Evolutionary conservation across 2,113 vertebrate species (phyloP), one percentile per base, ranked within the genome.

Genomic region (Catharus bicknelli): DNA sequence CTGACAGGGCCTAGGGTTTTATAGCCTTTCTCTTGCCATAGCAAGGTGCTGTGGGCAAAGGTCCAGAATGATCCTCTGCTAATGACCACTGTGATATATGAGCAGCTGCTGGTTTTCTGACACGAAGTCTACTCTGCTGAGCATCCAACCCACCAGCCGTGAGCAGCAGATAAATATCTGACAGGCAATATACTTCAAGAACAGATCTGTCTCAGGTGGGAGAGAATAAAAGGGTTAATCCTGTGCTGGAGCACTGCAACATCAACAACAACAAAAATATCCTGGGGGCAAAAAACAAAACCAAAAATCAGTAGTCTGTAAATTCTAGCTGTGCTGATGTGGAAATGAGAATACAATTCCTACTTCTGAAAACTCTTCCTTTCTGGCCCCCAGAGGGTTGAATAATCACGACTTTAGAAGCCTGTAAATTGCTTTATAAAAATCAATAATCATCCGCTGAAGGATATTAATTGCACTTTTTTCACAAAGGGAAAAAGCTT

Each of bases 1-100:
- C 98, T 99, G 99, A 99, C 99, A 99, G 98, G 98, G 98, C 98
- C 98, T 96, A 97, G 98, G 98, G 98, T 98, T 99, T 98, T 98
- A 98, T 97, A 97, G 98, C 97, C 98, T 97, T 97, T 96, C 97
- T 97, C 95, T 97, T 97, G 96, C 97, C 97, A 97, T 95, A 98
- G 98, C 95, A 96, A 98, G 96, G 98, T 96, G 96, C 97, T 90
- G 86, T 95, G 98, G 98, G 98, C 98, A 99, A 98, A 99, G 98
- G 98, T 98, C 98, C 98, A 97, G 97, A 96, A 97, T 97, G 97
- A 97, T 98, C 97, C 97, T 95, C 98, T 91, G 84, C 98, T 99
- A 99, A 99, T 98, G 98, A 98, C 98, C 98, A 94, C 97, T 97
- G 97, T 98, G 98, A 99, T 98, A 95, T 98, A 98, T 97, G 98